Evolutionary conservation across 2,888 invertebrate genomes (phyloP).

Genomic region (Cheilosia impressa): DNA sequence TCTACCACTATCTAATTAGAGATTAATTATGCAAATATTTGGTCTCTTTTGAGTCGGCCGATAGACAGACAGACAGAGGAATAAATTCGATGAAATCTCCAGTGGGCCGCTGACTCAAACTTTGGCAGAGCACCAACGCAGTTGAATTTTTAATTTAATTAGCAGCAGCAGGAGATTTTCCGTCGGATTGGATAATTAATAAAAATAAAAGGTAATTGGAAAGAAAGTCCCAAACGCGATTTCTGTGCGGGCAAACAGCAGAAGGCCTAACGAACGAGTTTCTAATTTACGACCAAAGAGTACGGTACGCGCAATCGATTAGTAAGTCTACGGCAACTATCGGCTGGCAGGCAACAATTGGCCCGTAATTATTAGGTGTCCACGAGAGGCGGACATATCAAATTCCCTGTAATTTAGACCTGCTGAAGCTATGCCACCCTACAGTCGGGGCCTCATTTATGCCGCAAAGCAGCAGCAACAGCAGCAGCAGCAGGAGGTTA

Average conservation of each 20-base stretch:
- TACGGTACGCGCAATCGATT: constrained; percentile 52
- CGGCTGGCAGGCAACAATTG: constrained; percentile 57
- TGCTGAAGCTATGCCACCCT: constrained; percentile 30
- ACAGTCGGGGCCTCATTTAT: constrained; percentile 17
- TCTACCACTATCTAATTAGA: constrained; percentile 68
- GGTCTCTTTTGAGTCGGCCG: constrained; percentile 37
- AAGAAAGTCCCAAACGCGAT: neutral
- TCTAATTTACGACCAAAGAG: constrained; percentile 43
- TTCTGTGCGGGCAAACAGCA: neutral
- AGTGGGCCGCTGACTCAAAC: neutral
- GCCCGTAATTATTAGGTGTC: constrained; percentile 71
- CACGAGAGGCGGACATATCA: constrained; percentile 71
- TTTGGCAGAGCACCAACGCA: neutral
- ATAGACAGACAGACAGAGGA: constrained; percentile 36
- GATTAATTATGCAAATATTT: constrained; percentile 75
- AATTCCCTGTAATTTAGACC: constrained; percentile 71
- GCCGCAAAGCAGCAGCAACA: constrained; percentile 33
- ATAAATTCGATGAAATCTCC: constrained; percentile 42
- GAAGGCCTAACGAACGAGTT: constrained; percentile 44
- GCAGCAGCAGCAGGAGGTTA: constrained; percentile 69
- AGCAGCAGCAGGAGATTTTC: constrained; percentile 39
- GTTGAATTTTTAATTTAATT: constrained; percentile 54
- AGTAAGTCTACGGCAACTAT: constrained; percentile 44
- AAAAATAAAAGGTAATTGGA: constrained; percentile 2
- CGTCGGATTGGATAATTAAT: constrained; percentile 30